phyloP scores from a whole-genome alignment of 2,888 invertebrate genomes.

The Pheosia gnoma region DNA sequence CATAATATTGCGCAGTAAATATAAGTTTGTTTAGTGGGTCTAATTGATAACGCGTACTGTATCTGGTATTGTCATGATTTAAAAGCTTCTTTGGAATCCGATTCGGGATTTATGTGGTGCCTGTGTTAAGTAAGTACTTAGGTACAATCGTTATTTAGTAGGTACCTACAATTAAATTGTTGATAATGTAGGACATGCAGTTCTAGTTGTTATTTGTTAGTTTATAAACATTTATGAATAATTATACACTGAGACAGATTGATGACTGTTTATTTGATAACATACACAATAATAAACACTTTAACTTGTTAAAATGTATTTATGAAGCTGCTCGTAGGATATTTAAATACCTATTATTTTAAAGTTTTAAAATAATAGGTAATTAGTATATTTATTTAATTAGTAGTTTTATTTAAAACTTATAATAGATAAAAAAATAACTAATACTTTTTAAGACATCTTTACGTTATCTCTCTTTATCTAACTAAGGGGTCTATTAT shows the following conservation, averaged over 20 bases:
- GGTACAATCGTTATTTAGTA: slow-evolving; percentile 38
- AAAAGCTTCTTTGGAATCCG: slow-evolving; percentile 65
- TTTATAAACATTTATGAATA: slow-evolving; percentile 23
- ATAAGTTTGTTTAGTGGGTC: slow-evolving; percentile 52
- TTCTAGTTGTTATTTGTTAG: slow-evolving; percentile 21
- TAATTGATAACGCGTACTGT: slow-evolving; percentile 76
- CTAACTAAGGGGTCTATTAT: slow-evolving; percentile 25
- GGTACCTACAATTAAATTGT: slow-evolving; percentile 16
- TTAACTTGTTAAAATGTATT: not conserved
- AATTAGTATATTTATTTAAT: too few relatives aligned
- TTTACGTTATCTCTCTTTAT: slow-evolving; percentile 19
- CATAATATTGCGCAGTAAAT: slow-evolving; percentile 14
- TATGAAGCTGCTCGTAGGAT: too few relatives aligned
- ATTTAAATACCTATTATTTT: too few relatives aligned
- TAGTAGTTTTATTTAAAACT: too few relatives aligned
- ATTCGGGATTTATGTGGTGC: slow-evolving; percentile 62
- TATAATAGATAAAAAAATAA: not conserved
- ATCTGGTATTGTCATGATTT: slow-evolving; percentile 76
- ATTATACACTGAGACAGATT: slow-evolving; percentile 19
- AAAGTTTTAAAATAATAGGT: too few relatives aligned
- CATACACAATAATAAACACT: not conserved
- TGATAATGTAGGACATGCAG: slow-evolving; percentile 16
- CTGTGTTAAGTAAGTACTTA: slow-evolving; percentile 34
- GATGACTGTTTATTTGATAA: slow-evolving; percentile 10
- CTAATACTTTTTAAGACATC: not conserved